Evolutionary conservation across 2,797 vertebrate genomes (phyloP).

Genomic region (Pogonophryne albipinna): DNA sequence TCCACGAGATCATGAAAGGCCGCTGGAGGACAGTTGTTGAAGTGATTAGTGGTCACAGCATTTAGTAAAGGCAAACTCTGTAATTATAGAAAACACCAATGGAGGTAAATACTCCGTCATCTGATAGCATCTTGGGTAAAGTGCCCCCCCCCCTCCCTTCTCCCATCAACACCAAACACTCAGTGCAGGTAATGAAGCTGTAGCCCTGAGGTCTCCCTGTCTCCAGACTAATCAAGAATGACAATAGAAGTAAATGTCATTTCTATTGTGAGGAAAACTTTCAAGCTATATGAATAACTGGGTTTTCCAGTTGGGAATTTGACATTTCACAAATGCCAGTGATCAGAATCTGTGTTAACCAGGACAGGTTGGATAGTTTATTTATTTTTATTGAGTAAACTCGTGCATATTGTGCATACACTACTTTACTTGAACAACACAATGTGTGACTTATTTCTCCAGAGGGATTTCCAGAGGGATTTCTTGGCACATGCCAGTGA

Average conservation of each 20-base stretch:
- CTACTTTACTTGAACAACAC: neutral
- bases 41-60: constrained; percentile 73
- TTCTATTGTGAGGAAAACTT: constrained; percentile 40
- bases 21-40: constrained; percentile 51
- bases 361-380: neutral
- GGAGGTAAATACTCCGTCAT: constrained; percentile 77
- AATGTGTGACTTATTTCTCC: constrained; percentile 7
- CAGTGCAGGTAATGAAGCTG: constrained; percentile 59
- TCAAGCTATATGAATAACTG: constrained; percentile 6
- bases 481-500: constrained; percentile 13
- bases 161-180: constrained; percentile 58
- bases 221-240: constrained; percentile 63
- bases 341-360: neutral
- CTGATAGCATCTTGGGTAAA: constrained; percentile 80
- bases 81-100: constrained; percentile 80
- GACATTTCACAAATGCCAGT: neutral
- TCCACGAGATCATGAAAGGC: constrained; percentile 48
- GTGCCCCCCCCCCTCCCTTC: constrained; percentile 11
- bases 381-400: neutral
- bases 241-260: constrained; percentile 58
- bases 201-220: constrained; percentile 59
- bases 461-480: constrained; percentile 12
- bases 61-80: constrained; percentile 75
- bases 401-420: neutral
- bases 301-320: constrained; percentile 4